Base-by-base conservation (phyloP, 2,113 vertebrate species). In the Mesembrinibis cayennensis region DNA sequence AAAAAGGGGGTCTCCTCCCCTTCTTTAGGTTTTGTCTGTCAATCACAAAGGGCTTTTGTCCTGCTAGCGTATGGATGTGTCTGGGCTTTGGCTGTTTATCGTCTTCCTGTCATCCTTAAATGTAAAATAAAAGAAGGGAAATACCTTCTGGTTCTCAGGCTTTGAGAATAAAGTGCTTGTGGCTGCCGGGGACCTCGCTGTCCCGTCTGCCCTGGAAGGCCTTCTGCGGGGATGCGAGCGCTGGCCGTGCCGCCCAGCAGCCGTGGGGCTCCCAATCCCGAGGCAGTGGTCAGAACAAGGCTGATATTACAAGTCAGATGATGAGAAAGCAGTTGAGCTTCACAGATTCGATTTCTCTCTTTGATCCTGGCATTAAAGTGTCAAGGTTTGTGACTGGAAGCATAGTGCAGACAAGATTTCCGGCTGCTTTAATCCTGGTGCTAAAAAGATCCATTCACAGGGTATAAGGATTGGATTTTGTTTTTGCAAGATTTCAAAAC, bases 291-390 rank as follows among this genome's bases (percentile, higher is more conserved):
- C 96, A 95, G 97, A 98, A 97, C 92, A 97, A 96, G 97, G 93
- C 97, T 98, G 98, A 97, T 97, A 84, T 90, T 98, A 97, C 98
- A 97, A 98, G 95, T 97, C 93, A 97, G 96, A 90, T 80, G 96
- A 98, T 97, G 96, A 93, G 98, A 96, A 98, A 97, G 90, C 95
- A 95, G 32, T 94, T 95, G 94, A 96, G 69, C 78, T 93, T 90
- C 77, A 76, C 76, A 88, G 89, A 93, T 97, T 93, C 13, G 6
- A 69, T 97, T 97, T 97, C 94, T 86, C 56, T 74, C 94, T 97
- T 97, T 98, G 97, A 94, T 97, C 87, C 69, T 86, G 20, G 91
- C 82, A 78, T 77, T 96, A 53, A 96, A 92, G 32, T 38, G 65
- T 92, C 71, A 66, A 65, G 67, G 74, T 93, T 84, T 97, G 62